Evolutionary conservation across 2,797 vertebrate genomes (phyloP), one percentile per base, ranked within the genome.

Genomic region (Picus viridis): DNA sequence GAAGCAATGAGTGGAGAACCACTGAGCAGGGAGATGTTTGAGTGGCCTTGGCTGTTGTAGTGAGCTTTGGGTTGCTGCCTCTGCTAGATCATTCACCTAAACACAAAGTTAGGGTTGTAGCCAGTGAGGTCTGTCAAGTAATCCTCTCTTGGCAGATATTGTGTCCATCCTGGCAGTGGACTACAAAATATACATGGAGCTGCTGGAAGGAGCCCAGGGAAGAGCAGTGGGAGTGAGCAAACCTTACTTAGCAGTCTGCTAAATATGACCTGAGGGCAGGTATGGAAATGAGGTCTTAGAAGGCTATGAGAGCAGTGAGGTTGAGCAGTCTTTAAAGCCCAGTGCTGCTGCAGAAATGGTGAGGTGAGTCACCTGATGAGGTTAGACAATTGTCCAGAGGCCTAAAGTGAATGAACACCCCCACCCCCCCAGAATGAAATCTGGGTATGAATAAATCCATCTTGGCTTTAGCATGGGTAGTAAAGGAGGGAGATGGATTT

Each of bases 141-240:
- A 92, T 94, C 84, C 84, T 90, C 72, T 68, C 49, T 41, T 94
- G 93, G 93, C 92, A 93, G 54, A 39, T 68, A 29, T 26, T 27
- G 26, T 54, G 82, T 85, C 90, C 89, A 56, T 85, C 76, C 92
- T 95, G 93, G 79, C 88, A 36, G 27, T 10, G 54, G 62, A 10
- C 62, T 90, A 5, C 68, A 71, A 84, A 74, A 89, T 76, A 58
- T 32, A 77, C 86, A 6, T 58, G 84, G 81, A 68, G 39, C 34
- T 89, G 36, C 84, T 95, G 94, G 89, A 73, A 36, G 14, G 79
- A 61, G 69, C 27, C 92, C 90, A 83, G 86, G 78, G 65, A 47
- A 7, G 83, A 90, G 92, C 67, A 53, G 68, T 39, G 59, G 88
- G 90, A 90, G 45, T 3, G 78, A 88, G 63, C 77, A 78, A 83